Base-by-base conservation (phyloP, 2,888 invertebrate genomes). In the Agrochola lychnidis region DNA sequence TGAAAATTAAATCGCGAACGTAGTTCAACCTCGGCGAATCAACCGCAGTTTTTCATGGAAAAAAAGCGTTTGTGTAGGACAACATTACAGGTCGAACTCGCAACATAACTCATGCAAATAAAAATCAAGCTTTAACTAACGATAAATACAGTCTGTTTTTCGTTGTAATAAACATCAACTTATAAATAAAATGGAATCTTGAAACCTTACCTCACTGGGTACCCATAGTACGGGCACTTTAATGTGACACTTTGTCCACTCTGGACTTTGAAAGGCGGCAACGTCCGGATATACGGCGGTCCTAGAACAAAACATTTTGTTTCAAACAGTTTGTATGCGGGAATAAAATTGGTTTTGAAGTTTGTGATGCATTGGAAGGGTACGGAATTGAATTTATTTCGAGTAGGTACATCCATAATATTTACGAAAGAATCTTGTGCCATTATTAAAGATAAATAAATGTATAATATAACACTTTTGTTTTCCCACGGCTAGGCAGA, bases 151-250 rank as follows among this genome's bases (percentile, higher is more conserved):
- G 36, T 36, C 36, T 36, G 4, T 36, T 42, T 16, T 59, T 10
- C 5, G 4, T 51, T 9, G 2, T 4, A 36, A 61, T 61, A 7
- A 42, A 40, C 3, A n/a, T 76, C 19, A 51, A 59, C 2, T 14
- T 12, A 16, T 36, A 36, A 70, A 51, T 22, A 9, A 22, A 71
- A 53, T 63, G 30, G 0, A 30, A 22, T 57, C 6, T 25, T 48
- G 16, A 71, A 63, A 61, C 67, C 64, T 82, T 96, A 97, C 93
- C 97, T 97, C 82, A 99, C 97, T 56, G 99, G 99, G 94, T 98
- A 98, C 72, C 99, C 99, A 51, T 98, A 98, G 91, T 98, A 98
- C 59, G 98, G 98, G 94, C 99, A 99, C 85, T 97, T 97, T 76
- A 99, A 97, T 64, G 97, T 97, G 82, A 98, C 97, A 91, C 98